Conservation (phyloP, 2,113 vertebrate genomes). For the Tinamus guttatus region DNA sequence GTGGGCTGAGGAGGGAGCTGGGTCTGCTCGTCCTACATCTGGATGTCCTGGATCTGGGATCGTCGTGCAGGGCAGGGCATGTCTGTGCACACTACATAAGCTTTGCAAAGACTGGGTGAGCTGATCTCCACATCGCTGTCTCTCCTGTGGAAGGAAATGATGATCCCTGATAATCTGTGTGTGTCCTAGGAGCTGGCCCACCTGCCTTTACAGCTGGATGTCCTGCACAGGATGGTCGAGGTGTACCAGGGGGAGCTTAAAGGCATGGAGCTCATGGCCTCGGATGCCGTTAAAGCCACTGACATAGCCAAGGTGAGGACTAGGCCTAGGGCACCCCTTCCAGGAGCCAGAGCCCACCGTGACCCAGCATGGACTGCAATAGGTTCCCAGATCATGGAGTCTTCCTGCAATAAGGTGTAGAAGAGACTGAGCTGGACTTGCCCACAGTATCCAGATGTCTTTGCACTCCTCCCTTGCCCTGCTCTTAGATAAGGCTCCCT, state of each 20-base stretch:
- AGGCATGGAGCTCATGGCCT: neutral
- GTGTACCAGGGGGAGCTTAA: neutral
- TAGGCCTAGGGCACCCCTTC: accelerated
- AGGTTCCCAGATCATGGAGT: neutral
- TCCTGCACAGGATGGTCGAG: neutral
- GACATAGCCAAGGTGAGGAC: neutral
- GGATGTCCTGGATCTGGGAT: neutral
- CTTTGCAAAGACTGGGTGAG: neutral
- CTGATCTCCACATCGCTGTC: neutral
- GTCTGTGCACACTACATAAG: neutral
- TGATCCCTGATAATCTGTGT: neutral
- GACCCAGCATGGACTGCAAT: neutral
- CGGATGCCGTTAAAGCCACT: neutral
- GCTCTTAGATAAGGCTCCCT: neutral
- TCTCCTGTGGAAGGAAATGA: too few species aligned
- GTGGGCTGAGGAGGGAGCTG: too few species aligned
- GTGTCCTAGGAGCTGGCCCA: neutral
- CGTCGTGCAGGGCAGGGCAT: neutral
- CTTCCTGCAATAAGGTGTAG: neutral
- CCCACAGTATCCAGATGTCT: neutral
- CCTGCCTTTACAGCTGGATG: neutral
- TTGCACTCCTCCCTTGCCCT: accelerated
- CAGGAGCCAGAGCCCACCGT: neutral
- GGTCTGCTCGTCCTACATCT: neutral
- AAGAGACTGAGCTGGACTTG: neutral